Percentiles rank a stretch among this genome's conserved stretches.
These are phyloP conservation scores for Octomys mimax DNA, from an alignment of 2,797 vertebrate species.

Conservation along the genomic window DNA sequence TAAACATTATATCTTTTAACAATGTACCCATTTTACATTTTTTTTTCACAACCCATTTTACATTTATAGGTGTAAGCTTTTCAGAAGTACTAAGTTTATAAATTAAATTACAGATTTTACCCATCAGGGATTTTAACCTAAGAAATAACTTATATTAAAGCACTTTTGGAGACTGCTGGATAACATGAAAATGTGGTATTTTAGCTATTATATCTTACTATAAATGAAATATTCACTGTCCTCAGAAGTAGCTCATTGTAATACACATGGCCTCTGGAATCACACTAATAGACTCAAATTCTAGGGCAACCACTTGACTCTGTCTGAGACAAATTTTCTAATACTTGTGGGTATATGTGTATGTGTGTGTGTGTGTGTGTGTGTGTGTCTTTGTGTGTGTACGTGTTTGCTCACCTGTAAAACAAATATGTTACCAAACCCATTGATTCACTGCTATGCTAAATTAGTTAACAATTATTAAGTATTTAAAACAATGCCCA, in stretches of 20 bases:
- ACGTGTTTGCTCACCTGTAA: neutral
- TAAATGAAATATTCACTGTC: conserved; percentile 22
- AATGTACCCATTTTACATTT: neutral
- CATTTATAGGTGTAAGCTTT: neutral
- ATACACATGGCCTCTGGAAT: neutral
- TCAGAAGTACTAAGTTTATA: neutral
- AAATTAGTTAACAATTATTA: neutral
- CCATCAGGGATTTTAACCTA: neutral
- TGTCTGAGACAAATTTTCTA: neutral
- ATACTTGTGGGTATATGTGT: neutral
- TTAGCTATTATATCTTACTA: neutral
- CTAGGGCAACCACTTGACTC: neutral
- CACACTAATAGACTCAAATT: neutral
- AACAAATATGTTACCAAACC: conserved; percentile 3
- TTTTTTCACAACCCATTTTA: neutral
- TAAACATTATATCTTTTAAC: neutral
- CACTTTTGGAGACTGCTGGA: neutral
- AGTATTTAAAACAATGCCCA: neutral
- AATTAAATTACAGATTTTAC: neutral
- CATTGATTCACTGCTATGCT: neutral
- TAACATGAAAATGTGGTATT: neutral
- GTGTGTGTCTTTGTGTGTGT: neutral
- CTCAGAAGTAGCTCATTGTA: conserved; percentile 5
- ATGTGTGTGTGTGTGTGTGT: neutral
- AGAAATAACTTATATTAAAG: neutral